Conservation (phyloP, 2,888 invertebrate genomes). For the Uloborus plumipes region DNA sequence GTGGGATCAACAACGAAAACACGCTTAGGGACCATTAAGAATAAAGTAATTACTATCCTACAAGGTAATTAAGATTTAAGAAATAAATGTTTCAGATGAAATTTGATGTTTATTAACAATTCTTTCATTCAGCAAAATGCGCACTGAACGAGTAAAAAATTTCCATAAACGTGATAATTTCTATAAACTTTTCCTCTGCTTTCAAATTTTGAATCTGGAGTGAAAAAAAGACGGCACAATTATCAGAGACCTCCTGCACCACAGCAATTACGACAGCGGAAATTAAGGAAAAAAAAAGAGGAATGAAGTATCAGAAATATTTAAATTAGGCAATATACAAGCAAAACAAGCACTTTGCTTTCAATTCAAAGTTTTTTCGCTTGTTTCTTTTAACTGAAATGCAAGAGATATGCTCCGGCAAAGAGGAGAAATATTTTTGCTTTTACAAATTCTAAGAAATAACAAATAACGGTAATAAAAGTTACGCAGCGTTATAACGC, state of each 20-base stretch:
- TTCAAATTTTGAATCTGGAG: neutral
- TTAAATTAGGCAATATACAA: conserved; percentile 57
- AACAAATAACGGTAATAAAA: conserved; percentile 5
- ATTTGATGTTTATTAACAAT: conserved; percentile 22
- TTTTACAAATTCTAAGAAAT: neutral
- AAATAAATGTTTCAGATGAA: conserved; percentile 31
- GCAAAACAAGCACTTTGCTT: conserved; percentile 26
- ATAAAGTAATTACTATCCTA: conserved; percentile 29
- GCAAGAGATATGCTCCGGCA: neutral
- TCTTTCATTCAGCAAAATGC: neutral
- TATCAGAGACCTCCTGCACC: neutral
- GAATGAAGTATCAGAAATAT: conserved; percentile 33
- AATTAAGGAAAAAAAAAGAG: too few species aligned
- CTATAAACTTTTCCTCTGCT: neutral
- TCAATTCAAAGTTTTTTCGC: conserved; percentile 22
- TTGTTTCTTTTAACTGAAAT: conserved; percentile 12
- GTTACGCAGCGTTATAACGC: neutral
- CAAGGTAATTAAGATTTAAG: conserved; percentile 39
- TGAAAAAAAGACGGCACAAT: neutral
- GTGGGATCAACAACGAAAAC: neutral
- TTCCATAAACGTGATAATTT: conserved; percentile 6
- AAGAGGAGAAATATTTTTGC: neutral
- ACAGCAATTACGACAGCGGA: neutral
- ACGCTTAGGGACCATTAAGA: conserved; percentile 15
- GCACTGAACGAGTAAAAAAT: neutral